Conservation (phyloP, 2,113 vertebrate genomes). For the Phodopus roborovskii region DNA sequence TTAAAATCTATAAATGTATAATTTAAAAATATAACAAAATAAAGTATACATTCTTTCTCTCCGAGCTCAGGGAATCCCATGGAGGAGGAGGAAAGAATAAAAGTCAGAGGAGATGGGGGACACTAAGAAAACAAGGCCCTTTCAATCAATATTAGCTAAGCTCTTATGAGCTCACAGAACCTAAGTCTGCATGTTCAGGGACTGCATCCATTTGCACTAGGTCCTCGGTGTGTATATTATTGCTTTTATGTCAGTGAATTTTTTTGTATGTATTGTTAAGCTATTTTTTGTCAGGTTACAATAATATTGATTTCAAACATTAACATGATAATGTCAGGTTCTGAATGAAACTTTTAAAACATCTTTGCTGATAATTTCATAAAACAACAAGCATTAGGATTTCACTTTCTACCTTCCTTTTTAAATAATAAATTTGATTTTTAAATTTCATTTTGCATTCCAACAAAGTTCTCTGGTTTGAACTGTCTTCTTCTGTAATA, state of each 20-base stretch:
- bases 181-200: background rate
- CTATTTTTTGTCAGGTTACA: too few species aligned
- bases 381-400: too few species aligned
- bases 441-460: too few species aligned
- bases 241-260: background rate
- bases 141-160: background rate
- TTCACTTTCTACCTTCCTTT: too few species aligned
- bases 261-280: too few species aligned
- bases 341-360: too few species aligned
- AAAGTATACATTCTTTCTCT: background rate
- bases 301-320: too few species aligned
- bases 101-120: background rate
- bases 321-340: too few species aligned
- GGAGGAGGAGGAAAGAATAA: background rate
- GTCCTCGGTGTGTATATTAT: background rate
- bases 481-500: too few species aligned
- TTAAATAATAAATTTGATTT: too few species aligned
- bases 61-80: background rate
- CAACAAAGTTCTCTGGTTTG: too few species aligned
- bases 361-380: too few species aligned
- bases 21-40: background rate
- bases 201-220: background rate
- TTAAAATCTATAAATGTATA: background rate
- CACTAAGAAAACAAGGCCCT: background rate
- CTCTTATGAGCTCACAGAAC: background rate